These are phyloP conservation scores for Rhynchonema sp. DNA, from an alignment of 2,888 invertebrate species.

Conservation along the genomic window DNA sequence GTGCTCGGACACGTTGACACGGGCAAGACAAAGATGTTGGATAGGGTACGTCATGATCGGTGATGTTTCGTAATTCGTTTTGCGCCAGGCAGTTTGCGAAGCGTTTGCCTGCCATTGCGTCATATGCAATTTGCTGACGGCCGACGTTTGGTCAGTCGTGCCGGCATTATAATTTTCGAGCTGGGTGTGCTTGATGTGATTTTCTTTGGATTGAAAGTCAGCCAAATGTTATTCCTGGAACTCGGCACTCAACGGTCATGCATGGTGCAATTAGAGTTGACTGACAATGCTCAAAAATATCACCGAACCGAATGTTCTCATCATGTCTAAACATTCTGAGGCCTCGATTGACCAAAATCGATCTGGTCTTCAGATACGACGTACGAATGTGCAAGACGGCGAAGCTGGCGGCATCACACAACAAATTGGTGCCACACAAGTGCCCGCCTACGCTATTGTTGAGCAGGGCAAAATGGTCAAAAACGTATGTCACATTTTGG, in stretches of 20 bases:
- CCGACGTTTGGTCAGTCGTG: too few species aligned
- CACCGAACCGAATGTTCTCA: too few species aligned
- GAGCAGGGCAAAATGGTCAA: conserved; percentile 85
- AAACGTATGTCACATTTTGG: conserved; percentile 43
- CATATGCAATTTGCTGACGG: too few species aligned
- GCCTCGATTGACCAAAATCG: not conserved
- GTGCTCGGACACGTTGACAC: conserved; percentile 98
- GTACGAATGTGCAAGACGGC: conserved; percentile 36
- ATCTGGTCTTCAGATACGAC: conserved; percentile 29
- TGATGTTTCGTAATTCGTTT: not conserved
- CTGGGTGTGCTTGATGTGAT: too few species aligned
- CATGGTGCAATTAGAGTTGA: too few species aligned
- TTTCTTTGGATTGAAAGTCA: too few species aligned
- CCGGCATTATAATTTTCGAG: too few species aligned
- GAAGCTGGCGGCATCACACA: conserved; percentile 99
- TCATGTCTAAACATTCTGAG: too few species aligned
- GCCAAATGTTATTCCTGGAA: too few species aligned
- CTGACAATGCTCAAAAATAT: too few species aligned
- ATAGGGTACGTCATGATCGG: conserved; percentile 48
- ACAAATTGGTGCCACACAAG: conserved; percentile 98
- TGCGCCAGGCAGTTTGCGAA: not conserved
- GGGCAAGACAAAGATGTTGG: conserved; percentile 95
- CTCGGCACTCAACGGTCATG: too few species aligned
- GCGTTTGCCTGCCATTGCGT: too few species aligned
- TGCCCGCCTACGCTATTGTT: conserved; percentile 67